phyloP scores from a whole-genome alignment of 2,888 invertebrate species.

The Acrobasis repandana region DNA sequence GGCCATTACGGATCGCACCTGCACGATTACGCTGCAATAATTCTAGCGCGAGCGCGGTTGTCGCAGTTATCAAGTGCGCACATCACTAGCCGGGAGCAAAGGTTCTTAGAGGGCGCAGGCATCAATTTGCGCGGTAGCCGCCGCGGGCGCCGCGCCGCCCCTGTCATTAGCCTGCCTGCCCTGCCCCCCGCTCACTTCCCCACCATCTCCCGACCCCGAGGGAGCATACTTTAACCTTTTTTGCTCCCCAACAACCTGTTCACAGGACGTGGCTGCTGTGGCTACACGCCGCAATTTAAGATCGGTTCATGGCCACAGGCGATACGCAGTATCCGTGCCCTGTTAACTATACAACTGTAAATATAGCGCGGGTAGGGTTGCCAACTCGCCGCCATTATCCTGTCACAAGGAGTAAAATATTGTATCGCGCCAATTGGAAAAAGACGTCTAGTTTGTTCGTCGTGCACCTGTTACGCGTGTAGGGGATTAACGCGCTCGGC shows the following conservation, averaged over 20 bases:
- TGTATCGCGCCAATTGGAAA: conserved; percentile 19
- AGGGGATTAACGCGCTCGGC: not conserved
- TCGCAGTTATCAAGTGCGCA: conserved; percentile 69
- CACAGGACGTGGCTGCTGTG: conserved; percentile 70
- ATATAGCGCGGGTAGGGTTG: conserved; percentile 25
- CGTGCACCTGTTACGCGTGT: conserved; percentile 18
- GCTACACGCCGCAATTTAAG: conserved; percentile 70
- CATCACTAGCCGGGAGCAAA: conserved; percentile 82
- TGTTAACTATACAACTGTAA: conserved; percentile 46
- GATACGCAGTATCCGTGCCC: conserved; percentile 70
- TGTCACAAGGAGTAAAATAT: conserved; percentile 15
- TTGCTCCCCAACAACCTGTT: conserved; percentile 80
- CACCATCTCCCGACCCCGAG: conserved; percentile 43
- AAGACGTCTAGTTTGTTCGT: conserved; percentile 18
- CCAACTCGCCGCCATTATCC: conserved; percentile 20
- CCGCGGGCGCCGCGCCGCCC: conserved; percentile 81
- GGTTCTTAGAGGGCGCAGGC: conserved; percentile 78
- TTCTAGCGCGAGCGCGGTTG: conserved; percentile 55
- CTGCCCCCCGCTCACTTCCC: conserved; percentile 37
- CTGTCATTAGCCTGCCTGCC: conserved; percentile 71
- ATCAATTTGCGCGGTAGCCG: conserved; percentile 82
- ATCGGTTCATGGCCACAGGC: conserved; percentile 79
- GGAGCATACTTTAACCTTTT: conserved; percentile 81
- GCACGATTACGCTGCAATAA: conserved; percentile 49
- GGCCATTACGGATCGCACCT: conserved; percentile 28